phyloP scores from a whole-genome alignment of 2,797 vertebrate genomes.

The Platalea minor region DNA sequence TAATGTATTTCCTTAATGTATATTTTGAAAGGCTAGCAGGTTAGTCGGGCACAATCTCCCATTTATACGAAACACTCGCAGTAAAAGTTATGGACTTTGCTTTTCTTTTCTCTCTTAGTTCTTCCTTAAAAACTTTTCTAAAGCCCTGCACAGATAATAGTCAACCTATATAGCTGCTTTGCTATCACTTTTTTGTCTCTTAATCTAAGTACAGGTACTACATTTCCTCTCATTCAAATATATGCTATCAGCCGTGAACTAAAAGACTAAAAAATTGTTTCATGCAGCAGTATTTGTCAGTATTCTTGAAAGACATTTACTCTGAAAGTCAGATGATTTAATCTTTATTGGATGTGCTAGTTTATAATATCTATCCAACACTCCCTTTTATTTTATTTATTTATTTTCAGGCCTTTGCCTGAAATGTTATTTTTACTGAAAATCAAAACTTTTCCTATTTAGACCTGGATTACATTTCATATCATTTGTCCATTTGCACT shows the following conservation, averaged over 20 bases:
- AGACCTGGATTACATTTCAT: background rate
- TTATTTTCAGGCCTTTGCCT: background rate
- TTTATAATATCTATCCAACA: background rate
- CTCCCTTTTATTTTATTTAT: background rate
- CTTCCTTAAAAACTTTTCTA: background rate
- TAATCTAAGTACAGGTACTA: background rate
- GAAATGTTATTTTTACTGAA: background rate
- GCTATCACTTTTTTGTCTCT: background rate
- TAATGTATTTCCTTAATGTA: rapidly evolving
- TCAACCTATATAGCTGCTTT: background rate
- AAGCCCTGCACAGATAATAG: background rate
- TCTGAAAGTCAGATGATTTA: background rate
- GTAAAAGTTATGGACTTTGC: background rate
- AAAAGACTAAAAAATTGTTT: background rate
- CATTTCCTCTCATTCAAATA: background rate
- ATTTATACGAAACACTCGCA: background rate
- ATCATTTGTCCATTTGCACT: background rate
- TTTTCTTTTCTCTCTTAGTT: background rate
- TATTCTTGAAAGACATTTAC: background rate
- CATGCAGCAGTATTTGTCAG: background rate
- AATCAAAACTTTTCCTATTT: background rate
- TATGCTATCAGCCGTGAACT: background rate
- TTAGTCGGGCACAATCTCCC: background rate
- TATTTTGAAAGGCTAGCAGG: background rate
- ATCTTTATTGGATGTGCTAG: background rate